Base-by-base conservation (phyloP, 2,113 vertebrate species). In the Heterotilapia buettikoferi region DNA sequence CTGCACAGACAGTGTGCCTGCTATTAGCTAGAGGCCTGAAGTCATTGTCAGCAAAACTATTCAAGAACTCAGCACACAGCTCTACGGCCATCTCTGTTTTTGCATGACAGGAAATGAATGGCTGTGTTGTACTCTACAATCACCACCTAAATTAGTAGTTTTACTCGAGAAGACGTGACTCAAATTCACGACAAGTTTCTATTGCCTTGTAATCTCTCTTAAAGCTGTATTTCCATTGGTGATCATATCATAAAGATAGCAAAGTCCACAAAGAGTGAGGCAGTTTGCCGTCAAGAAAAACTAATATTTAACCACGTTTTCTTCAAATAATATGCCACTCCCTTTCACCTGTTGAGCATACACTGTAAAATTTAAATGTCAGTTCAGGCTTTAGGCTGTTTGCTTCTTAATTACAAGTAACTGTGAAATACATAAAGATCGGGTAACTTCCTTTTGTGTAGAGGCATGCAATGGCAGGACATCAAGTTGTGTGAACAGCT, bases 291-390 rank as follows among this genome's bases (percentile, higher is more conserved):
- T 3, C 9, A 5, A 63, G 31, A 33, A 59, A 31, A 71, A 56
- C 18, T 91, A 92, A 95, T 91, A 85, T 91, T 94, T 94, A 94
- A 93, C 93, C 61, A 85, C 2, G 11, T 29, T 79, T 45, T 52
- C 45, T 40, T 53, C 45, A 11, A 31, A 43, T 8, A 9, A 52
- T 13, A 52, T 14, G 1, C n/a, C 26, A 3, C 7, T 54, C n/a
- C 26, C 38, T 80, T 88, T 38, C 43, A 21, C 29, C 40, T 12
- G 3, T 63, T 57, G 40, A 71, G 19, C 73, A 52, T 29, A 50
- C 73, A 52, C 73, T 33, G 18, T 78, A 31, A 31, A 33, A 33
- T 52, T 3, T 31, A 78, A 19, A 47, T 18, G 63, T 36, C 12
- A 29, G 43, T 9, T 21, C 3, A 18, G n/a, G 13, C 29, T 86